Percentiles rank a stretch among this genome's conserved stretches.
Evolutionary conservation across 2,113 vertebrate genomes (phyloP).

Genomic region (Chitala chitala): DNA sequence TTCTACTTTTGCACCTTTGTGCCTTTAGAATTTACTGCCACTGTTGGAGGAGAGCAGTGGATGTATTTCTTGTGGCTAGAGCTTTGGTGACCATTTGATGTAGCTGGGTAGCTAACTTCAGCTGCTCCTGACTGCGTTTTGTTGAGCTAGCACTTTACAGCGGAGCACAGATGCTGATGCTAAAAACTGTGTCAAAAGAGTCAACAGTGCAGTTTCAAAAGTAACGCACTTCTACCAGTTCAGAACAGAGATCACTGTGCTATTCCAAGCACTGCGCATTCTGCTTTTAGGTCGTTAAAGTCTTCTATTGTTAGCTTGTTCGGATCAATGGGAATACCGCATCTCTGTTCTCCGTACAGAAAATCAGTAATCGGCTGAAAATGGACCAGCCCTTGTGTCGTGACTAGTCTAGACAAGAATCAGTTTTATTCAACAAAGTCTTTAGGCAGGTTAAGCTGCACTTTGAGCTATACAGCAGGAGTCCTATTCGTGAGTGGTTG

Average conservation of each 20-base stretch:
- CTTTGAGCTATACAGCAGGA: no score
- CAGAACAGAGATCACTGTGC: neutral
- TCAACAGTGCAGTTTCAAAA: slow-evolving; percentile 13
- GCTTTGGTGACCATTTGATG: neutral
- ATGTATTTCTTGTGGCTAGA: neutral
- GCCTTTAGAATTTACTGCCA: neutral
- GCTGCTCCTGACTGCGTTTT: neutral
- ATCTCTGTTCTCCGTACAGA: no score
- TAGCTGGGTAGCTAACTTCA: neutral
- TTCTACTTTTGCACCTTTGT: neutral
- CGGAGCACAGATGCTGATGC: neutral
- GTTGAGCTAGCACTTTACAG: neutral
- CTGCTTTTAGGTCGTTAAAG: no score
- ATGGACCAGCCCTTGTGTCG: no score
- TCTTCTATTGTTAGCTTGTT: no score
- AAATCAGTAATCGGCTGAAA: no score
- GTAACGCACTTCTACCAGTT: neutral
- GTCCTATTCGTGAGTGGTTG: no score
- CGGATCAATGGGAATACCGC: no score
- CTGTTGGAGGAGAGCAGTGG: neutral
- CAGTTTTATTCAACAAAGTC: no score
- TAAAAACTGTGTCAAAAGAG: slow-evolving; percentile 12
- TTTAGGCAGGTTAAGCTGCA: no score
- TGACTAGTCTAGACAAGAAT: no score
- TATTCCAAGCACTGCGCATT: neutral